Evolutionary conservation across 2,113 vertebrate genomes (phyloP), one percentile per base, ranked within the genome.

Genomic region (Rhinoptilus africanus): DNA sequence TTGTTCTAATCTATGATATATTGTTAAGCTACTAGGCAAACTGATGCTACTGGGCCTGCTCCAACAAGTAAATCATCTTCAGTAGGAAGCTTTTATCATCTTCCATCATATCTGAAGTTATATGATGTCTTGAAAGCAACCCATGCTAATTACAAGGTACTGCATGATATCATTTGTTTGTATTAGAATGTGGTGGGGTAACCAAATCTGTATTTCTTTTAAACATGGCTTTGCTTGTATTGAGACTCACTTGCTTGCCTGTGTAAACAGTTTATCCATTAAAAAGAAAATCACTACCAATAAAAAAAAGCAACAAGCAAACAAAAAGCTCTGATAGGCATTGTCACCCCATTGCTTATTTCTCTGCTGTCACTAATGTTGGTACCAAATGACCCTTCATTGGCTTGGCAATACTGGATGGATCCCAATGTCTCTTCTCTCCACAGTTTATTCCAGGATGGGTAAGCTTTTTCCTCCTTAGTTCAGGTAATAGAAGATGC

Each of bases 81-180:
- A 3, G 63, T 99, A 67, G 99, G 99, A 91, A 99, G 98, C 91
- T 99, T 99, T 98, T 99, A 98, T 90, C 99, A 99, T 96, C 98
- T 99, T 67, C 99, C 99, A 26, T 98, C 99, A 3, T 99, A 99
- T 97, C 98, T 99, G 97, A 99, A 99, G 96, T 97, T 99, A 48
- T 99, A 99, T 1, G 99, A 99, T 59, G 99, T 99, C 68, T 98
- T 99, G 90, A 99, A 99, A 97, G 99, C 99, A 43, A 99, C 99
- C 5, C 99, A 99, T 18, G 98, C 99, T 57, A 99, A 99, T 98
- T 99, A 99, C 83, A 99, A 99, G 99, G 99, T 99, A 97, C 28
- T 67, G 7, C 20, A 7, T 56, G 23, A 18, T 69, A 19, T 22
- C 1, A 2, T 81, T 78, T 75, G 28, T 24, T 56, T 86, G 59